Base-by-base conservation (phyloP, 2,888 invertebrate species). In the Morinoia aosen region DNA sequence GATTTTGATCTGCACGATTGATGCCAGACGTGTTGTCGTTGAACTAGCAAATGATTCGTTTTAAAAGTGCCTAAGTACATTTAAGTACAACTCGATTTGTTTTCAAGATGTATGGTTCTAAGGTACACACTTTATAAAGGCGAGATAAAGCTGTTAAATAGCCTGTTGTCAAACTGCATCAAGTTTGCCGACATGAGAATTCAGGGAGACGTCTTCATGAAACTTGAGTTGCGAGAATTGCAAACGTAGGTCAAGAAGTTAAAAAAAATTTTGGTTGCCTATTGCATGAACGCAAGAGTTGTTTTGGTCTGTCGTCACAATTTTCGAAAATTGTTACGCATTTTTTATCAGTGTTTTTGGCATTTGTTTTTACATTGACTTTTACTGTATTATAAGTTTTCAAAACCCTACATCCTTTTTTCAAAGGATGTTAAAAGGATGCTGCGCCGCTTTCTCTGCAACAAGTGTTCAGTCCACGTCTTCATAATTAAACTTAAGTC, bases 31-130 rank as follows among this genome's bases (percentile, higher is more conserved):
- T 76, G 76, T 76, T 76, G 76, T 76, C 76, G 76, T 76, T 76
- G 76, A 76, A 33, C 76, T 10, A 76, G 76, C 76, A 76, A 76
- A 76, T 76, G 76, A 76, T 76, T 76, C 76, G 76, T 33, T 76
- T 76, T 76, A 25, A 76, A 76, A 76, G 76, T 76, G 76, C 76
- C 76, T 76, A 76, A 76, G 76, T 76, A 76, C 76, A 76, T 76
- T 76, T 76, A 76, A 76, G 76, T 76, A 76, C 76, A 33, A 76
- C 76, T 25, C 76, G 33, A 76, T 76, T 76, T 76, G 76, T 76
- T 76, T 33, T 76, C 76, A 76, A 33, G 76, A 76, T 76, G 25
- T 76, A 76, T 76, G 33, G 25, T 76, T 33, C 76, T 33, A 33
- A 12, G 61, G 61, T 61, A 76, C 25, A 33, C 33, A 76, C 76